phyloP scores from a whole-genome alignment of 1,140 invertebrate species.

The Drosophila nannoptera region DNA sequence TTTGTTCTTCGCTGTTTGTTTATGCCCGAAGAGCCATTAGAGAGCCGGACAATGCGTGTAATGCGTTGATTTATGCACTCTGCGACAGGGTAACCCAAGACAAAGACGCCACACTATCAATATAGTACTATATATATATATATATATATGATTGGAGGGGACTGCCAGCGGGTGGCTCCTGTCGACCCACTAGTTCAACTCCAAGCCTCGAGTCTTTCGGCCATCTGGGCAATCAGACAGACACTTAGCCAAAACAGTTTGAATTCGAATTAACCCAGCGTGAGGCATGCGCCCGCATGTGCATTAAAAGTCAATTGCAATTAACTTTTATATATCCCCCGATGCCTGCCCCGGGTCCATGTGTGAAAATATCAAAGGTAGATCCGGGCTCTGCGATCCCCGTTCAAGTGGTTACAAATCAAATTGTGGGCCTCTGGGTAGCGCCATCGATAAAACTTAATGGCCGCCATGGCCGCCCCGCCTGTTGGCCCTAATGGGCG shows the following conservation, averaged over 20 bases:
- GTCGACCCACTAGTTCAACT: slow-evolving; percentile 3
- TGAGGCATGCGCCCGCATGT: slow-evolving; percentile 45
- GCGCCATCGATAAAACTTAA: slow-evolving; percentile 78
- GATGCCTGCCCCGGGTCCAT: slow-evolving; percentile 25
- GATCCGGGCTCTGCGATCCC: slow-evolving; percentile 39
- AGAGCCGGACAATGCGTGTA: slow-evolving; percentile 42
- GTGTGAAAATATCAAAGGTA: slow-evolving; percentile 74
- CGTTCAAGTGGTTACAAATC: slow-evolving; percentile 71
- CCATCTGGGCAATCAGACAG: slow-evolving; percentile 30
- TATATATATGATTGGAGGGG: not conserved
- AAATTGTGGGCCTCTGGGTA: slow-evolving; percentile 49
- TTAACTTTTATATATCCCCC: slow-evolving; percentile 57
- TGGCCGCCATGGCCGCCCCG: slow-evolving; percentile 70
- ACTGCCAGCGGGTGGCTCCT: slow-evolving; percentile 25
- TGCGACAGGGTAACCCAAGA: slow-evolving; percentile 46
- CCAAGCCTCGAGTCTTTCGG: slow-evolving; percentile 3
- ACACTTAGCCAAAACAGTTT: slow-evolving; percentile 67
- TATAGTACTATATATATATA: slow-evolving; percentile 26
- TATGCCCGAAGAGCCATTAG: slow-evolving; percentile 50
- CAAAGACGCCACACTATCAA: slow-evolving; percentile 1
- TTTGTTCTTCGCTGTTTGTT: slow-evolving; percentile 44
- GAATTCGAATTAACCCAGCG: slow-evolving; percentile 74
- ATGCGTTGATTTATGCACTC: slow-evolving; percentile 67
- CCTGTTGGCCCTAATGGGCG: slow-evolving; percentile 52
- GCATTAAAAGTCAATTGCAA: slow-evolving; percentile 76